These are phyloP conservation scores for Cavia aperea DNA, from an alignment of 2,113 vertebrate genomes.

Conservation along the genomic window DNA sequence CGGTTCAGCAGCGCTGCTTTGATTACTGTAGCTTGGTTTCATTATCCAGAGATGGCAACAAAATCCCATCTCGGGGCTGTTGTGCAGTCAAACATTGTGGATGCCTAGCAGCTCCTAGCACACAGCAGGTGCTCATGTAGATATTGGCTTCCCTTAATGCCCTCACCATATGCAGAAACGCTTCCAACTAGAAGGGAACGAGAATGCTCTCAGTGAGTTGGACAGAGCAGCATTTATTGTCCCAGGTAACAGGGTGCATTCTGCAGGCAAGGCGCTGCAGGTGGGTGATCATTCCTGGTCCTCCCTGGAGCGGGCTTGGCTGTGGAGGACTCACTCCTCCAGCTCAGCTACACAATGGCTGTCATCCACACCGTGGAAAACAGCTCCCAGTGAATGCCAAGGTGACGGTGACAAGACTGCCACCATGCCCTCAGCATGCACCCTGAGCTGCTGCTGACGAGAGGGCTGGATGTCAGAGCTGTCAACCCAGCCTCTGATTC, in stretches of 20 bases:
- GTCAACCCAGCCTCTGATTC: not conserved
- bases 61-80: not conserved
- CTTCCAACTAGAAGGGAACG: not conserved
- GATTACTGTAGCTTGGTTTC: not conserved
- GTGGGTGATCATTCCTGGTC: not conserved
- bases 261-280: rapidly evolving
- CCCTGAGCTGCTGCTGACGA: not conserved
- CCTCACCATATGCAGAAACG: not conserved
- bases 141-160: not conserved
- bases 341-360: rapidly evolving
- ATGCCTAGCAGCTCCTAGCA: not conserved
- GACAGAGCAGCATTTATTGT: no score
- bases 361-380: not conserved
- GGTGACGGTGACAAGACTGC: not conserved
- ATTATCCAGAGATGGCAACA: not conserved
- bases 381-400: not conserved
- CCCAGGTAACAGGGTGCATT: rapidly evolving
- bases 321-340: not conserved
- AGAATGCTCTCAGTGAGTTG: rapidly evolving
- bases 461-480: conserved; percentile 10
- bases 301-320: not conserved
- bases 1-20: not conserved
- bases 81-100: rapidly evolving
- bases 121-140: not conserved
- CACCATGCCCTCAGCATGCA: conserved; percentile 1